phyloP scores from a whole-genome alignment of 2,888 invertebrate species.

The Podotricha telesiphe region DNA sequence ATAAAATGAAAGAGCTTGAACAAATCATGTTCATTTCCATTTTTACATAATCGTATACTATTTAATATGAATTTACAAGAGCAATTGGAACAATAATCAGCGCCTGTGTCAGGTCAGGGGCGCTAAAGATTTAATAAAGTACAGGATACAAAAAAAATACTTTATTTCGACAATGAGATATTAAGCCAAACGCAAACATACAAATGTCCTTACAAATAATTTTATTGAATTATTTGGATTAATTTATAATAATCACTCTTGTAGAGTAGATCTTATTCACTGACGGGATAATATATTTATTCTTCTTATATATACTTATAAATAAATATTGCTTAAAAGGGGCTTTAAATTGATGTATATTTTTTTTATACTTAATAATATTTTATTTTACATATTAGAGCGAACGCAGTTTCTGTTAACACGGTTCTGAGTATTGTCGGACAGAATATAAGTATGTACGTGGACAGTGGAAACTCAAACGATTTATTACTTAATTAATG shows the following conservation, averaged over 20 bases:
- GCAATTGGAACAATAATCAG: constrained; percentile 72
- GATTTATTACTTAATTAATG: not conserved
- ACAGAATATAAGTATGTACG: no score
- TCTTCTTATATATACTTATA: constrained; percentile 2
- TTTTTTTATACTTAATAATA: not conserved
- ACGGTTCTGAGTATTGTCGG: no score
- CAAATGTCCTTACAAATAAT: not conserved
- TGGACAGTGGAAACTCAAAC: no score
- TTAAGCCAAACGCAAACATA: not conserved
- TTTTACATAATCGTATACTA: not conserved
- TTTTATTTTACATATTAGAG: not conserved
- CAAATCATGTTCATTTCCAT: not conserved
- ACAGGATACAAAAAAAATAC: constrained; percentile 64
- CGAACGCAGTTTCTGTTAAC: constrained; percentile 17
- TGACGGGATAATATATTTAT: constrained; percentile 25
- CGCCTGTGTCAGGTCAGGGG: constrained; percentile 77
- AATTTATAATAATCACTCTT: constrained; percentile 9
- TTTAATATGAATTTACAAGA: constrained; percentile 55
- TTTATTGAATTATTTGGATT: not conserved
- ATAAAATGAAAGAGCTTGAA: no score
- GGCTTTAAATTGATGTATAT: constrained; percentile 6
- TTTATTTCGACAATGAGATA: constrained; percentile 2
- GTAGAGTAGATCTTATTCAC: constrained; percentile 39
- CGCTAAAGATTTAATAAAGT: constrained; percentile 78
- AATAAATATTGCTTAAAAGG: constrained; percentile 27